Evolutionary conservation across 2,888 invertebrate genomes (phyloP).

Genomic region (Nymphalis c-album): DNA sequence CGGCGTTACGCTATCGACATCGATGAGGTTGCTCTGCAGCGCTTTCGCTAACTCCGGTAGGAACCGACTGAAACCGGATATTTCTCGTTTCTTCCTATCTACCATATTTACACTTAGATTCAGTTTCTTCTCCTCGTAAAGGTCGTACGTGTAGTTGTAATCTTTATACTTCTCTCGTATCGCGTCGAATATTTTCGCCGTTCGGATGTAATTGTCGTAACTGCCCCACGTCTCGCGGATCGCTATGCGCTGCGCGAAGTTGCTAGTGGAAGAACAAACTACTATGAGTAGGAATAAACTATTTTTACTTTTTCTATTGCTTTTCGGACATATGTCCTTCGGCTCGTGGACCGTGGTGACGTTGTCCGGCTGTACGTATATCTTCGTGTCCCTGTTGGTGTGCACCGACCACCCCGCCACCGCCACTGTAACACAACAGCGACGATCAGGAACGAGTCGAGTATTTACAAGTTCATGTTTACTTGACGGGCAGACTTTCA

Average conservation of each 20-base stretch:
- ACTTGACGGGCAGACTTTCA: background rate
- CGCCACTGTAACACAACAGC: constrained; percentile 61
- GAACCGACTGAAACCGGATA: constrained; percentile 57
- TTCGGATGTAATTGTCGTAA: constrained; percentile 60
- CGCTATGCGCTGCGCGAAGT: constrained; percentile 84
- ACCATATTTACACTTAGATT: constrained; percentile 40
- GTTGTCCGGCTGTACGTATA: constrained; percentile 87
- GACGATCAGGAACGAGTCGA: constrained; percentile 2
- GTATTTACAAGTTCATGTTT: background rate
- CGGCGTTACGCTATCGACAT: constrained; percentile 50
- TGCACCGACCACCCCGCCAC: constrained; percentile 88
- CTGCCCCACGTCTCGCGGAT: constrained; percentile 88
- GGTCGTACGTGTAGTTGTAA: constrained; percentile 66
- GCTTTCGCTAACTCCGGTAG: constrained; percentile 67
- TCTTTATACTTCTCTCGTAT: constrained; percentile 60
- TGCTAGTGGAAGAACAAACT: constrained; percentile 87
- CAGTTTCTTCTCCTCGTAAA: constrained; percentile 45
- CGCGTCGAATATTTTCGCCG: constrained; percentile 53
- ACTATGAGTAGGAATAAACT: constrained; percentile 85
- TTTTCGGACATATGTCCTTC: constrained; percentile 74
- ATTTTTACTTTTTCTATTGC: constrained; percentile 47
- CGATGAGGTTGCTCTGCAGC: constrained; percentile 53
- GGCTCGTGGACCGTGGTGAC: constrained; percentile 85
- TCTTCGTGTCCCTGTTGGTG: constrained; percentile 86
- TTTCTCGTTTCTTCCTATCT: constrained; percentile 53